These are phyloP conservation scores for Myopa testacea DNA, from an alignment of 2,888 invertebrate genomes.

Conservation along the genomic window DNA sequence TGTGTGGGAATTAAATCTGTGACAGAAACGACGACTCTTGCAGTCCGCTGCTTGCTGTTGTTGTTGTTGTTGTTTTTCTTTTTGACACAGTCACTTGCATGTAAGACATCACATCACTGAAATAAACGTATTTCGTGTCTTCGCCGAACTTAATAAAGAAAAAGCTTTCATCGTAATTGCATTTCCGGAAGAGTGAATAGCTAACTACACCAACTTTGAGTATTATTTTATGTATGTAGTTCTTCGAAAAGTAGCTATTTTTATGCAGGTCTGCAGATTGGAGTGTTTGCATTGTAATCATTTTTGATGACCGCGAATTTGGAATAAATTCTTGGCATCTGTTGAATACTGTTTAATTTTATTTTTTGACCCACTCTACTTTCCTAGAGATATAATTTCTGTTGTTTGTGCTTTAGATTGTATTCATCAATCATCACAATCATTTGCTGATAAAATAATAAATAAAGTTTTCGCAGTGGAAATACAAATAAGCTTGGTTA, in stretches of 20 bases:
- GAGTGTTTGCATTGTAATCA: background rate
- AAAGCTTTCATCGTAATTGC: background rate
- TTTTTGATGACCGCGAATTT: constrained; percentile 21
- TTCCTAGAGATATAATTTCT: background rate
- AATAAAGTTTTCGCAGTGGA: no score
- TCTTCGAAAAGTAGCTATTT: constrained; percentile 15
- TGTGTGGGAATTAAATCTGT: no score
- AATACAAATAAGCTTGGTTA: background rate
- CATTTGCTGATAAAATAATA: background rate
- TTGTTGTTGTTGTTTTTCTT: no score
- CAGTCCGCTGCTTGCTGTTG: no score
- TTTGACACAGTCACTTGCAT: no score
- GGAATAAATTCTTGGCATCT: constrained; percentile 3
- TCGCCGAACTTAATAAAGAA: no score
- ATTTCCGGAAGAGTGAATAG: constrained; percentile 6
- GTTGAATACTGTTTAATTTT: background rate
- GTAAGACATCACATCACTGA: no score
- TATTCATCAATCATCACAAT: background rate
- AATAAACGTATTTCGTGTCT: no score
- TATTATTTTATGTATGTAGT: background rate
- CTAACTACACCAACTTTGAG: background rate
- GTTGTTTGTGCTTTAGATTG: background rate
- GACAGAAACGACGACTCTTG: no score
- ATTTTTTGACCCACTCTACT: background rate
- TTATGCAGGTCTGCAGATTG: background rate